Evolutionary conservation across 2,888 invertebrate genomes (phyloP).

Genomic region (Charanyca ferruginea): DNA sequence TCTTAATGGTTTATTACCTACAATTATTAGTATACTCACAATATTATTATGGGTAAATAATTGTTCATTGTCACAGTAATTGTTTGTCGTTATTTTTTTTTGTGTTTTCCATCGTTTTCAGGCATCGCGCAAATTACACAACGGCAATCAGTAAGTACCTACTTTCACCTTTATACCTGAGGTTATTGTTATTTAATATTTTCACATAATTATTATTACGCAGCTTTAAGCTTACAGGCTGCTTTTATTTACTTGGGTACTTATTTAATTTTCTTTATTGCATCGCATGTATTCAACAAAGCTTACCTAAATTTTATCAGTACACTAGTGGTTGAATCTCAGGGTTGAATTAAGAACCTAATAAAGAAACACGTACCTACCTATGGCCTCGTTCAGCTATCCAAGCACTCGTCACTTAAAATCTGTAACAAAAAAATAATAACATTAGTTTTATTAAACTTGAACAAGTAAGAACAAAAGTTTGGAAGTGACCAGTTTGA

Average conservation of each 20-base stretch:
- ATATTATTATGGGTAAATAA: neutral
- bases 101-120: neutral
- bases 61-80: neutral
- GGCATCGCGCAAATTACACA: neutral
- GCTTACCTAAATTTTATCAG: too few relatives aligned
- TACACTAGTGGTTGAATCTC: too few relatives aligned
- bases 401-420: conserved; percentile 77
- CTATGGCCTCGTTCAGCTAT: conserved; percentile 87
- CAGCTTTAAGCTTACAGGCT: neutral
- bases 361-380: conserved; percentile 61
- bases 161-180: neutral
- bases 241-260: neutral
- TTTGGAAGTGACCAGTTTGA: neutral
- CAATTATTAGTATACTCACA: neutral
- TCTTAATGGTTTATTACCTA: neutral
- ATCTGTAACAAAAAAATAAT: conserved; percentile 79
- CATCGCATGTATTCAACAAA: neutral
- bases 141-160: neutral
- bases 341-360: conserved; percentile 5
- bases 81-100: neutral
- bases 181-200: neutral
- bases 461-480: neutral
- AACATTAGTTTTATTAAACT: conserved; percentile 29
- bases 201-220: neutral
- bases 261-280: neutral